Evolutionary conservation across 2,113 vertebrate species (phyloP).

Genomic region (Alaudala cheleensis): DNA sequence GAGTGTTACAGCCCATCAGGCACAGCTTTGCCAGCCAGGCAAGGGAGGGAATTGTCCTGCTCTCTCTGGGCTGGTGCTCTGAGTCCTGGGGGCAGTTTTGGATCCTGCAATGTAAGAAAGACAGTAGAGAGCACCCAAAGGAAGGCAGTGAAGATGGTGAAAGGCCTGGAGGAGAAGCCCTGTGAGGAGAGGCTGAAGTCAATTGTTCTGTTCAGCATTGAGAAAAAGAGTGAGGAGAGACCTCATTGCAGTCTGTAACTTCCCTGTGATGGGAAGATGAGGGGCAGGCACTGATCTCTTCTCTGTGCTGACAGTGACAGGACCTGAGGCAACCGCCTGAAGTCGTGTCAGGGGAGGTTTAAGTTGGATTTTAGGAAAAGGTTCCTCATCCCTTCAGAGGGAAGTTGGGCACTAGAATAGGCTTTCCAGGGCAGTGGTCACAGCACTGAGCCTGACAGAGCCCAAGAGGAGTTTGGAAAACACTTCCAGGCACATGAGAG

Average conservation of each 20-base stretch:
- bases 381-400: neutral
- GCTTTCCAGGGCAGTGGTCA: neutral
- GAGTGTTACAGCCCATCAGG: neutral
- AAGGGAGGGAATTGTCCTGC: neutral
- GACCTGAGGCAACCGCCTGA: neutral
- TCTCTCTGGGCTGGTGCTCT: neutral
- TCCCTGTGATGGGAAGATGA: rapidly evolving
- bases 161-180: rapidly evolving
- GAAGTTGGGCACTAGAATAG: neutral
- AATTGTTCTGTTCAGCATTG: neutral
- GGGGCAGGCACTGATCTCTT: neutral
- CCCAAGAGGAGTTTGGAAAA: neutral
- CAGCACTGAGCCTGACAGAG: neutral
- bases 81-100: neutral
- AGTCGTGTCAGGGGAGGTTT: neutral
- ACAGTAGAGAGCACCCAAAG: neutral
- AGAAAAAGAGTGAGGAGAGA: neutral
- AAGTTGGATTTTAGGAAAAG: neutral
- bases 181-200: neutral
- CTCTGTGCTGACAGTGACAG: neutral
- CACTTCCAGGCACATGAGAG: neutral
- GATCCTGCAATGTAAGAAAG: neutral
- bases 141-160: neutral
- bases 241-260: rapidly evolving
- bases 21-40: rapidly evolving